These are phyloP conservation scores for Drosophila yooni DNA, from an alignment of 2,888 invertebrate genomes.

Conservation along the genomic window DNA sequence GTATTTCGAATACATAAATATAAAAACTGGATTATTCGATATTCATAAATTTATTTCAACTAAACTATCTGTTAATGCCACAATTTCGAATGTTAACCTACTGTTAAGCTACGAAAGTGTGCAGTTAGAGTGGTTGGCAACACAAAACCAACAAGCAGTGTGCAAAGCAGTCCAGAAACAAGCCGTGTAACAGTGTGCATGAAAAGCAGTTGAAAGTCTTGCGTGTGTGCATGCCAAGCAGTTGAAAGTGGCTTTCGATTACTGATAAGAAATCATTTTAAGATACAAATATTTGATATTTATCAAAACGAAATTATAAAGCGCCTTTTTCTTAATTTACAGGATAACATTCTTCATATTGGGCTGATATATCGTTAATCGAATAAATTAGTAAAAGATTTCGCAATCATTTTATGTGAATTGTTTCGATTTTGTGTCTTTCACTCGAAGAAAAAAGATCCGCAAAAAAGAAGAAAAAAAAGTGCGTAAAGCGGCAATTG, in stretches of 20 bases:
- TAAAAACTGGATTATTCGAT: neutral
- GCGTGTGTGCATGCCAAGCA: neutral
- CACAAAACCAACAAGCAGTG: neutral
- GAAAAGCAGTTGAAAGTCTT: neutral
- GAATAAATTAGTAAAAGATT: constrained; percentile 41
- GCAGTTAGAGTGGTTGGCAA: constrained; percentile 19
- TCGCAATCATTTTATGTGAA: constrained; percentile 12
- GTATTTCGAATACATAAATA: neutral
- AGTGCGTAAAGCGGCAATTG: constrained; percentile 78
- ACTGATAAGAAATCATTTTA: neutral
- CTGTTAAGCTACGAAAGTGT: neutral
- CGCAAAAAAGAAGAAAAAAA: constrained; percentile 37
- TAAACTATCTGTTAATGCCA: neutral
- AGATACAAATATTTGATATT: neutral
- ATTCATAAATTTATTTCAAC: neutral
- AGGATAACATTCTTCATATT: neutral
- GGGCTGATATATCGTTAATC: constrained; percentile 6
- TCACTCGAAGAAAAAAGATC: neutral
- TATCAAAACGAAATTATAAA: neutral
- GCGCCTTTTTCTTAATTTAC: no score
- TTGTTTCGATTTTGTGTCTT: constrained; percentile 11
- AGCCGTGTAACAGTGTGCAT: neutral
- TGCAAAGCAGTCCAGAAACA: neutral
- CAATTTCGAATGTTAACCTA: neutral
- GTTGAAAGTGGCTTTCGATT: neutral